Evolutionary conservation across 2,888 invertebrate species (phyloP).

Genomic region (Mellilla xanthometata): DNA sequence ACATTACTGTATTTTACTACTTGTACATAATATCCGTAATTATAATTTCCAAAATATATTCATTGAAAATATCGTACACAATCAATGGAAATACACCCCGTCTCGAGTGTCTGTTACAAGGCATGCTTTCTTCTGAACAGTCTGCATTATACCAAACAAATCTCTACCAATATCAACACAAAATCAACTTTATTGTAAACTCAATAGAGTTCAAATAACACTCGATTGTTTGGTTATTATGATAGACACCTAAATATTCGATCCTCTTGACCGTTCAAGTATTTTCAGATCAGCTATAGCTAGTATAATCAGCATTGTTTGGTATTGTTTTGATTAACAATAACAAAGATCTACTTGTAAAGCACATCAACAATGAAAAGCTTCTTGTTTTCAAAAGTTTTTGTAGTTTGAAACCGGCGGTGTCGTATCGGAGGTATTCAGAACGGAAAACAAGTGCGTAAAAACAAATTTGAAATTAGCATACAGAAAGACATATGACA

Average conservation of each 20-base stretch:
- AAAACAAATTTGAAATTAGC: too few species aligned
- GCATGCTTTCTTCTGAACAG: constrained; percentile 65
- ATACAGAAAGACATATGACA: too few species aligned
- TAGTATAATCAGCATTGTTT: constrained; percentile 23
- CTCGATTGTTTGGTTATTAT: not conserved
- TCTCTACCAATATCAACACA: constrained; percentile 7
- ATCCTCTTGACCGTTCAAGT: constrained; percentile 26
- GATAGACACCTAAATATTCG: constrained; percentile 28
- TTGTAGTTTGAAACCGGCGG: too few species aligned
- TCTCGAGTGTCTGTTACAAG: constrained; percentile 77
- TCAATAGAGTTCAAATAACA: constrained; percentile 15
- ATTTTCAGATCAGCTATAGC: constrained; percentile 23
- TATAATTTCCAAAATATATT: too few species aligned
- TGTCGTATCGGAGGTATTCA: too few species aligned
- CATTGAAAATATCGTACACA: too few species aligned
- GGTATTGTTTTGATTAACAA: constrained; percentile 13
- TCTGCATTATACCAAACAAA: constrained; percentile 46
- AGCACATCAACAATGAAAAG: too few species aligned
- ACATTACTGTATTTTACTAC: too few species aligned
- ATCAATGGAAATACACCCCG: constrained; percentile 55
- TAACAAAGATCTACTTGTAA: too few species aligned
- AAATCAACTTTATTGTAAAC: constrained; percentile 20
- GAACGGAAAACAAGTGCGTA: too few species aligned
- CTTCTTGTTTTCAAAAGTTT: too few species aligned
- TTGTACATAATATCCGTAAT: too few species aligned